Conservation (phyloP, 1,140 invertebrate species). For the Papilio polyxenes region DNA sequence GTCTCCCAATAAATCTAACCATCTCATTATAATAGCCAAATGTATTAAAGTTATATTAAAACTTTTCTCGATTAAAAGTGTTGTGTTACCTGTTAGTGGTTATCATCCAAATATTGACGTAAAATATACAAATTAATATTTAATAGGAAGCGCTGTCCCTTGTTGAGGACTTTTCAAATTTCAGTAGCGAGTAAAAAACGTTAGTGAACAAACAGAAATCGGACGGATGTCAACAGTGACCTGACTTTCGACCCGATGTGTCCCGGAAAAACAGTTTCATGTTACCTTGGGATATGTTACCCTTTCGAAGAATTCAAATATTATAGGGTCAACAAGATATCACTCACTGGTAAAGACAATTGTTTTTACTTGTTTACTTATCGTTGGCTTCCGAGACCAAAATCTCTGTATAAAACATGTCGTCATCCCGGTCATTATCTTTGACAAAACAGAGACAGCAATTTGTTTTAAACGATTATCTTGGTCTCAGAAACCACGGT, state of each 20-base stretch:
- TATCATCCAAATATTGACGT: constrained; percentile 23
- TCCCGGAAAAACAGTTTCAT: constrained; percentile 70
- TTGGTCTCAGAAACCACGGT: too few relatives aligned
- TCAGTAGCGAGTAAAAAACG: constrained; percentile 56
- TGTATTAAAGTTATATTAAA: too few relatives aligned
- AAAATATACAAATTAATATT: constrained; percentile 38
- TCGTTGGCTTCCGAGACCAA: too few relatives aligned
- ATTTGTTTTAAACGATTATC: too few relatives aligned
- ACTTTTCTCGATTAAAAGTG: background rate
- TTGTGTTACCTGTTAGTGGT: background rate
- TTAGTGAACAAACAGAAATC: constrained; percentile 57
- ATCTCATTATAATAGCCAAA: too few relatives aligned
- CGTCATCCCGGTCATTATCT: too few relatives aligned
- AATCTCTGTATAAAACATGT: too few relatives aligned
- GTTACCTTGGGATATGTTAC: constrained; percentile 65
- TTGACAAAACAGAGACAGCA: too few relatives aligned
- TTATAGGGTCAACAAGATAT: constrained; percentile 55
- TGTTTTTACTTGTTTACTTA: background rate
- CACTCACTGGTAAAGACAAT: constrained; percentile 49
- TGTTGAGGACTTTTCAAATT: constrained; percentile 43
- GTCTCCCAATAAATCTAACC: too few relatives aligned
- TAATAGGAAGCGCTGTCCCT: constrained; percentile 31
- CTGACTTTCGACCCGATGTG: constrained; percentile 69
- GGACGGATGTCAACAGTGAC: constrained; percentile 71
- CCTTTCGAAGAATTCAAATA: constrained; percentile 70